These are phyloP conservation scores for Meta bourneti DNA, from an alignment of 2,888 invertebrate species.

Conservation along the genomic window DNA sequence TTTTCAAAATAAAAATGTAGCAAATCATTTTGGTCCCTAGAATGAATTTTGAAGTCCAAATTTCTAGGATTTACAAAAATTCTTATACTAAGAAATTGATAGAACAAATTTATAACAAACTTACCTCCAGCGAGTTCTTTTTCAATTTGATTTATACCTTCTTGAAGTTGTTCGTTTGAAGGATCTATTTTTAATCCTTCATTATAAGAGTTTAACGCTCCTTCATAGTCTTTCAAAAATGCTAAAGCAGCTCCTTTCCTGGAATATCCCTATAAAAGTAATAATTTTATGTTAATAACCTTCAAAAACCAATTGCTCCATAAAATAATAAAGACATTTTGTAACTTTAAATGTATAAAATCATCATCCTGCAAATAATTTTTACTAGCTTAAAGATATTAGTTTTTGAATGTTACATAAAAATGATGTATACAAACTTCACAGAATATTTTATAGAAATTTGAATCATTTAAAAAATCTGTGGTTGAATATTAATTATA, in stretches of 20 bases:
- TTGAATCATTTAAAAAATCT: too few relatives aligned
- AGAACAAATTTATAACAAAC: background rate
- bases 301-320: background rate
- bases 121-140: constrained; percentile 42
- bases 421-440: too few relatives aligned
- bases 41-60: too few relatives aligned
- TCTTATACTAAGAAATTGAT: too few relatives aligned
- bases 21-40: too few relatives aligned
- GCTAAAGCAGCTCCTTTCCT: constrained; percentile 92
- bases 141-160: constrained; percentile 86
- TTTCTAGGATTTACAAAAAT: too few relatives aligned
- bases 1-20: too few relatives aligned
- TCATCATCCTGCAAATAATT: background rate
- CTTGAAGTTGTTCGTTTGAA: constrained; percentile 86
- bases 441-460: too few relatives aligned
- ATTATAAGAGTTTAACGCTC: constrained; percentile 89
- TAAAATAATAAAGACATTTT: constrained; percentile 2
- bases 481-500: too few relatives aligned
- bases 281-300: constrained; percentile 13
- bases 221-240: constrained; percentile 87
- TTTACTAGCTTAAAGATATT: background rate
- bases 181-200: constrained; percentile 88
- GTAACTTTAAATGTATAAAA: background rate
- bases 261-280: constrained; percentile 85
- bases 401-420: too few relatives aligned